Evolutionary conservation across 2,888 invertebrate species (phyloP), one percentile per base, ranked within the genome.

Genomic region (Creontiades dilutus): DNA sequence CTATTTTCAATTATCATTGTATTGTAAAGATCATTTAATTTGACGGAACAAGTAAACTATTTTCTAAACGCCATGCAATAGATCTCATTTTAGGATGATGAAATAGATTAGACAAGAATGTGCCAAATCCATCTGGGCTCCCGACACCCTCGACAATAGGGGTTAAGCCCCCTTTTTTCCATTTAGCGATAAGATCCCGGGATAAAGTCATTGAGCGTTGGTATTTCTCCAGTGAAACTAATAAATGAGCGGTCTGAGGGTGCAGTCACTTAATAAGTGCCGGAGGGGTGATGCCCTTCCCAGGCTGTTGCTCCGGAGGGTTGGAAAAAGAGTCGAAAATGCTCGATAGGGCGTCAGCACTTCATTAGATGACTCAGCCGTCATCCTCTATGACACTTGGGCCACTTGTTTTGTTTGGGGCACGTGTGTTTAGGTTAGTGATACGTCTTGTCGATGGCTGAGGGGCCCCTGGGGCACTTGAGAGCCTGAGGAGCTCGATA

Each of bases 371-470:
- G 88, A 88, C 88, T 88, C 88, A 88, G 88, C 76, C 80, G 23
- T 80, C 88, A 88, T 88, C 55, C 78, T 28, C 80, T 55, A 80
- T 88, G 88, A 88, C 88, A 88, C 78, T 88, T 80, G 78, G 57
- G 80, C 47, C 88, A 85, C 78, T 88, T 88, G 88, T 88, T 88
- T 88, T 88, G 88, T 88, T 88, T 88, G 55, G 88, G 78, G 88
- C 88, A 88, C 88, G 88, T 88, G 88, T 88, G 88, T 88, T 88
- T 88, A 88, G 88, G 88, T 88, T 88, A 78, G 88, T 80, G 88
- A 88, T 88, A 88, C 88, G 88, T 78, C 88, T 88, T 80, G 88
- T 88, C 88, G 37, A 86, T 46, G 86, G 46, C 19, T 37, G 55
- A 47, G 16, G 52, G 23, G 52, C 27, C 48, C 82, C 27, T 27